Base-by-base conservation (phyloP, 2,797 vertebrate genomes). In the Enteromius radiatus region DNA sequence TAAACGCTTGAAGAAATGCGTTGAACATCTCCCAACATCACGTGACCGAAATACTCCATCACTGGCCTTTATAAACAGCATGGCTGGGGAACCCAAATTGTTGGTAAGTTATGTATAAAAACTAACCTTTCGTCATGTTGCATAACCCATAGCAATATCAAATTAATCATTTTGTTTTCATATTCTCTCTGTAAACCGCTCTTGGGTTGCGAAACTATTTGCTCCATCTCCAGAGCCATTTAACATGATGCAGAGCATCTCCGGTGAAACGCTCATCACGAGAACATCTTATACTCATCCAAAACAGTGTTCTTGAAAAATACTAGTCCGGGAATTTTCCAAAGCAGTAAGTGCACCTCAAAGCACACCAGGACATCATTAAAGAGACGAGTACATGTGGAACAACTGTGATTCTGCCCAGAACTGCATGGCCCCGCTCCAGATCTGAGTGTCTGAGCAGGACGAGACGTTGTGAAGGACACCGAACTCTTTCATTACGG, bases 381-480 rank as follows among this genome's bases (percentile, higher is more conserved):
- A 80, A 59, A 80, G 31, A 59, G 49, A 80, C 3, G 41, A 78
- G 76, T 65, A n/a, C 43, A 9, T 78, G 67, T 61, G 78, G 36
- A 56, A 31, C 36, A 5, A 15, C 52, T 17, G 5, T 56, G 36
- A 59, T 31, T 14, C 54, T 80, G 67, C 78, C 78, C 52, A 70
- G 47, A 21, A 21, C 28, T 7, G 61, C 61, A 9, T 64, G 77
- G 45, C 33, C 61, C 23, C 33, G 28, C 21, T 79, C 65, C 77
- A 69, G 45, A 78, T 4, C 45, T 12, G 63, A 36, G 31, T 26
- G 17, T 56, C n/a, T 69, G 77, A 3, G 36, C 17, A 9, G 36
- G 23, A 69, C 6, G 14, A 68, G 28, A 6, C 11, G 15, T 3
- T 43, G 33, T 9, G 23, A n/a, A 59, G 11, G 47, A 79, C 65